Percentiles rank a stretch among this genome's conserved stretches.
These are phyloP conservation scores for Fringilla coelebs DNA, from an alignment of 2,797 vertebrate genomes.

Conservation along the genomic window DNA sequence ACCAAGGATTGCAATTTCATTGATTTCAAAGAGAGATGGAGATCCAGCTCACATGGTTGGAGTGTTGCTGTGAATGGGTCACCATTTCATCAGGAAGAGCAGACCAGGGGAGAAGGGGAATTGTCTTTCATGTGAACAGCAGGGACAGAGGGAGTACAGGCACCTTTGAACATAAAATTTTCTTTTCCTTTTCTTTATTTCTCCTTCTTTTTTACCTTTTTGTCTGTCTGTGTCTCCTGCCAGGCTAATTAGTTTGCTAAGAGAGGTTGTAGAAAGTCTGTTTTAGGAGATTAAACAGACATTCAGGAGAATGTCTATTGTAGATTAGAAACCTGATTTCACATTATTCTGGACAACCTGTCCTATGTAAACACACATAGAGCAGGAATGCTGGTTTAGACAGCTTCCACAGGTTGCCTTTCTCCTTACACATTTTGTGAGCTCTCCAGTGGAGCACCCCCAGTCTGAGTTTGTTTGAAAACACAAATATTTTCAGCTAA, in stretches of 20 bases:
- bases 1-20: not conserved
- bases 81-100: not conserved
- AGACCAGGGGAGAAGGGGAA: not conserved
- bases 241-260: not conserved
- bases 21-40: not conserved
- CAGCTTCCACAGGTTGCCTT: not conserved
- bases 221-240: not conserved
- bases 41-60: not conserved
- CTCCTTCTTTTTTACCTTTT: not conserved
- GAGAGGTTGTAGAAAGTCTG: not conserved
- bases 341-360: not conserved
- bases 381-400: not conserved
- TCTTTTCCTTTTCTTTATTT: not conserved
- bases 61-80: not conserved
- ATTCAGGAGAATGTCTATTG: not conserved
- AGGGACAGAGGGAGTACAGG: accelerated
- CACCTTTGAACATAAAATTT: not conserved
- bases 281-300: not conserved
- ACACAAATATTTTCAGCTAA: not conserved
- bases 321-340: not conserved
- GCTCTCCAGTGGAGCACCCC: accelerated
- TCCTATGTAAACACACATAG: not conserved
- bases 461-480: not conserved
- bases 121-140: not conserved
- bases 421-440: not conserved